Evolutionary conservation across 2,797 vertebrate species (phyloP).

Genomic region (Rhodeus uyekii): DNA sequence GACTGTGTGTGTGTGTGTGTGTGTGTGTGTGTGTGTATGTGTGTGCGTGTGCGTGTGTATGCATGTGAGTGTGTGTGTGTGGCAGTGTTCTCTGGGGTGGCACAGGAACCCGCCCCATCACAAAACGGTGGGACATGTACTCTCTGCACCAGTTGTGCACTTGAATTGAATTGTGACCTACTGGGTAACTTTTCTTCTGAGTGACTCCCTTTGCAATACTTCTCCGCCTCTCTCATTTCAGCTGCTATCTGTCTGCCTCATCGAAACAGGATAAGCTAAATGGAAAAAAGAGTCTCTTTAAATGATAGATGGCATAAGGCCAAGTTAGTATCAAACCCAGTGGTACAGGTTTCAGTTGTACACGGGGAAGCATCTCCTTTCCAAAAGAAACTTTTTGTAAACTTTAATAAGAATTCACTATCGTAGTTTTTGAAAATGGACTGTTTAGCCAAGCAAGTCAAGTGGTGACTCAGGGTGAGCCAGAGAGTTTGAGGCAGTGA

Average conservation of each 20-base stretch:
- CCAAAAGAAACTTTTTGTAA: too few relatives aligned
- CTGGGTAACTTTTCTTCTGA: conserved; percentile 2
- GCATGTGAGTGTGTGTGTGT: too few relatives aligned
- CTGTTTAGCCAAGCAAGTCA: neutral
- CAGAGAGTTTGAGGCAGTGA: neutral
- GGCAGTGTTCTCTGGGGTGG: neutral
- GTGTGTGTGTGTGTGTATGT: neutral
- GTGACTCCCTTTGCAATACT: conserved; percentile 1
- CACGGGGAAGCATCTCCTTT: neutral
- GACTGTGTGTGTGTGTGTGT: neutral
- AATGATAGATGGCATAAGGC: neutral
- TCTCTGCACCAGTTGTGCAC: neutral
- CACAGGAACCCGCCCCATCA: neutral
- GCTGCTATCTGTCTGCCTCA: neutral
- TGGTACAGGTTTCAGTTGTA: neutral
- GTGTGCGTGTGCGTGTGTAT: too few relatives aligned
- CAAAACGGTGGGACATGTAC: neutral
- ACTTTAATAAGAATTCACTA: too few relatives aligned
- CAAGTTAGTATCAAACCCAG: neutral
- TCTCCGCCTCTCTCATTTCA: conserved; percentile 1
- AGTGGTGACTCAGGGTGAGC: neutral
- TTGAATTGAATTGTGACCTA: conserved; percentile 23
- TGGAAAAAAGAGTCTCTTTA: neutral
- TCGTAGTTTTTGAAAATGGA: neutral
- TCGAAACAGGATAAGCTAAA: neutral